phyloP scores from a whole-genome alignment of 2,888 invertebrate species.

The Chelonus formosanus region DNA sequence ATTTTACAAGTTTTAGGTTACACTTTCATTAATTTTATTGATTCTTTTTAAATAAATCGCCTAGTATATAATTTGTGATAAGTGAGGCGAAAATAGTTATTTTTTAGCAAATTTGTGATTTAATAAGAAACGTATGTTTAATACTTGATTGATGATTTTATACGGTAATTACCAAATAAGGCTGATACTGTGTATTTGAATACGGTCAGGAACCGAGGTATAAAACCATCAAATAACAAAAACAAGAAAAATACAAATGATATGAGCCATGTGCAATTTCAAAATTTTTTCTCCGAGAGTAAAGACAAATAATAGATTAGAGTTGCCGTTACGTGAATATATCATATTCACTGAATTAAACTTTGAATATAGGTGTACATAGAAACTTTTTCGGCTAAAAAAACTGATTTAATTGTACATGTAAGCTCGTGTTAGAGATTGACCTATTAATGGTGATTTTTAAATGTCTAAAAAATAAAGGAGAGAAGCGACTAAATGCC shows the following conservation, averaged over 20 bases:
- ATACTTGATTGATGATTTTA: conserved; percentile 32
- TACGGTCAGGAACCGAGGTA: conserved; percentile 27
- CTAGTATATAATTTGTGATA: conserved; percentile 35
- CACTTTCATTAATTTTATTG: neutral
- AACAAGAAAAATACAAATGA: conserved; percentile 16
- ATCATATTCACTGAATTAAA: conserved; percentile 7
- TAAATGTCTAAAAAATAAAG: conserved; percentile 33
- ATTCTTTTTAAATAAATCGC: conserved; percentile 14
- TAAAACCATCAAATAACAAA: conserved; percentile 14
- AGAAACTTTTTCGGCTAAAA: conserved; percentile 19
- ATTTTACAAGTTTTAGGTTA: no score
- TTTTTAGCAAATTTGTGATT: conserved; percentile 55
- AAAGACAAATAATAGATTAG: conserved; percentile 15
- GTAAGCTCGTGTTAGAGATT: neutral
- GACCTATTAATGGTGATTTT: neutral
- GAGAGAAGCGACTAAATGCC: conserved; percentile 49
- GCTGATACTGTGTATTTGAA: conserved; percentile 59
- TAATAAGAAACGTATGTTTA: conserved; percentile 54
- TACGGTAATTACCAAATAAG: conserved; percentile 49
- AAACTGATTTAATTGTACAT: conserved; percentile 21
- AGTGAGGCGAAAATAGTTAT: conserved; percentile 29
- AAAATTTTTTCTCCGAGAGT: conserved; percentile 27
- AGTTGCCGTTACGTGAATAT: conserved; percentile 11
- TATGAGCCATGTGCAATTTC: conserved; percentile 13
- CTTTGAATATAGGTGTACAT: conserved; percentile 21